Conservation (phyloP, 2,888 invertebrate species). For the Arge pagana region DNA sequence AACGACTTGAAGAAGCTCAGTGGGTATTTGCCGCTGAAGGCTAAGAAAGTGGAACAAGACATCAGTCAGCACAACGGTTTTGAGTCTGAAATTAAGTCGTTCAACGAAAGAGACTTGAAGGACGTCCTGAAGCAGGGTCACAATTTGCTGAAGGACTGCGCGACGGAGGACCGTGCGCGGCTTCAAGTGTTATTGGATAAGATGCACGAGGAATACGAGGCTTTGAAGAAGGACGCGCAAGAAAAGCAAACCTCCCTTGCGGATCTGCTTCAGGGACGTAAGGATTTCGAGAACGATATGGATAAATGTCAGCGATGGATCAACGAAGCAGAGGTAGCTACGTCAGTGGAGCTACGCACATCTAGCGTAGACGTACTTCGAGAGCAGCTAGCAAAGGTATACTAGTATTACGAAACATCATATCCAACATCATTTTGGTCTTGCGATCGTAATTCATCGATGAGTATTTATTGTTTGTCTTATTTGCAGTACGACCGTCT, state of each 20-base stretch:
- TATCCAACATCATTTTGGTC: neutral
- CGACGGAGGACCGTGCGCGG: slow-evolving; percentile 69
- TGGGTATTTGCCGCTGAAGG: slow-evolving; percentile 78
- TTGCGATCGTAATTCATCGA: slow-evolving; percentile 12
- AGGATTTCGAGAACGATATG: slow-evolving; percentile 79
- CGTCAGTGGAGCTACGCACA: slow-evolving; percentile 78
- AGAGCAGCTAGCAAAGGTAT: slow-evolving; percentile 80
- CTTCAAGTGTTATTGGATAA: slow-evolving; percentile 71
- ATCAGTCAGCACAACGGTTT: slow-evolving; percentile 76
- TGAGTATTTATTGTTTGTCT: slow-evolving; percentile 1
- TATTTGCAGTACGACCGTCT: slow-evolving; percentile 71
- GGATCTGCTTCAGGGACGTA: slow-evolving; percentile 77
- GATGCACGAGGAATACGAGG: slow-evolving; percentile 73
- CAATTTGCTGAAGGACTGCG: slow-evolving; percentile 80
- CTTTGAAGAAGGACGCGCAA: slow-evolving; percentile 73
- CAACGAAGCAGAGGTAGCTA: slow-evolving; percentile 86
- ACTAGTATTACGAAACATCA: neutral
- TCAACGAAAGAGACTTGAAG: slow-evolving; percentile 74
- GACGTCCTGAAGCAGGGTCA: slow-evolving; percentile 78
- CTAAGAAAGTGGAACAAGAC: slow-evolving; percentile 82
- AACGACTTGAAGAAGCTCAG: slow-evolving; percentile 77
- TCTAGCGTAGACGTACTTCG: slow-evolving; percentile 82
- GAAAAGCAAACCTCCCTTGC: slow-evolving; percentile 73
- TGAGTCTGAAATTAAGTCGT: slow-evolving; percentile 76
- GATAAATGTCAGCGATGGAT: slow-evolving; percentile 86